Evolutionary conservation across 2,113 vertebrate genomes (phyloP), one percentile per base, ranked within the genome.

Genomic region (Lepus europaeus): DNA sequence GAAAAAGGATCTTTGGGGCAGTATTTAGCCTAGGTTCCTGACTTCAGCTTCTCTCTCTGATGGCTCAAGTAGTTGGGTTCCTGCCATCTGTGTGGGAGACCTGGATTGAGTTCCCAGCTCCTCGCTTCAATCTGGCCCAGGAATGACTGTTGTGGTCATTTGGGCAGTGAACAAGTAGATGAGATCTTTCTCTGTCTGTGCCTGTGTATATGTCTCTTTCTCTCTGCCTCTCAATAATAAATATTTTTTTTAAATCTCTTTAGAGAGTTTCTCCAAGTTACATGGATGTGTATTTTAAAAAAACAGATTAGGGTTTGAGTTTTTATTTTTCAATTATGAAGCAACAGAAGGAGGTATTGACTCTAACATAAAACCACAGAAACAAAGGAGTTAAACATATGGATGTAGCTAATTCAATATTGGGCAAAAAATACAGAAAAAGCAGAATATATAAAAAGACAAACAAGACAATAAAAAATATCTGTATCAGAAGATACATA

Each of bases 371-470:
- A 95, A 74, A 83, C 39, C 70, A 68, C 36, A 87, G 20, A 87
- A 66, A 88, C 61, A 76, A 90, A 86, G 22, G 36, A 68, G 77
- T 82, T 82, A 93, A 64, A 64, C 17, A 63, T 68, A 14, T 51
- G 45, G 72, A 22, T 72, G 45, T 51, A 59, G 14, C 39, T 64
- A 89, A 68, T 45, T 36, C 73, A 84, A 27, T 68, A 39, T 9
- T 72, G 73, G 69, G 70, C 45, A 76, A 66, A 79, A 78, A 66
- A 78, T 68, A 69, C n/a, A 74, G 79, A 96, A 93, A 70, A 39
- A 69, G 66, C 59, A 73, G 31, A 70, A 31, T 73, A 84, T 56
- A 14, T 85, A 61, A 51, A 82, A 93, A 87, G 64, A 66, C 81
- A 27, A 93, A n/a, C 66, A 81, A 78, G 17, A 51, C 29, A 31